Evolutionary conservation across 1,140 invertebrate genomes (phyloP).

Genomic region (Drosophila triauraria): DNA sequence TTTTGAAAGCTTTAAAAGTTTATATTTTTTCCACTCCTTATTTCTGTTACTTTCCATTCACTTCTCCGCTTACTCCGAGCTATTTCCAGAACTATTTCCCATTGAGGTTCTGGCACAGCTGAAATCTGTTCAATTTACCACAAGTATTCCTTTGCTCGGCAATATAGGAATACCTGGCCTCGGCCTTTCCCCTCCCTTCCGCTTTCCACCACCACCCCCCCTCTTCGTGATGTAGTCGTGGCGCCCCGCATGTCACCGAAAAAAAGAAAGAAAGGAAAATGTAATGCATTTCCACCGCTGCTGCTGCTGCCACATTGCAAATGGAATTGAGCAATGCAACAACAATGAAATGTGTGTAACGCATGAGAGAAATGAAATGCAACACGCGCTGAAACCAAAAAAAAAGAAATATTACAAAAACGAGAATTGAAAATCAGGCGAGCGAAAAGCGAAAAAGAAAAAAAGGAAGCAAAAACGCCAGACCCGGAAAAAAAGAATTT

Average conservation of each 20-base stretch:
- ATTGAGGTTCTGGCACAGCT: slow-evolving; percentile 52
- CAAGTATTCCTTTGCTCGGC: slow-evolving; percentile 34
- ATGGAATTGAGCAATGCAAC: slow-evolving; percentile 55
- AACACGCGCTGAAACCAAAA: slow-evolving; percentile 52
- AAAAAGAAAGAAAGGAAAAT: slow-evolving; percentile 49
- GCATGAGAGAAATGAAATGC: slow-evolving; percentile 79
- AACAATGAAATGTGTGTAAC: slow-evolving; percentile 77
- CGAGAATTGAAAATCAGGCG: slow-evolving; percentile 60
- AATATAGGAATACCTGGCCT: slow-evolving; percentile 41
- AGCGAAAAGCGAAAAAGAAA: slow-evolving; percentile 50
- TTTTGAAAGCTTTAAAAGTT: background rate
- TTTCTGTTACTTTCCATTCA: slow-evolving; percentile 18
- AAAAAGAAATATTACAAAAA: slow-evolving; percentile 51
- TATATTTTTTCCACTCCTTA: background rate
- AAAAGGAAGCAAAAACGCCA: slow-evolving; percentile 46
- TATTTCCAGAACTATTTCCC: slow-evolving; percentile 46
- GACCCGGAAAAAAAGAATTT: slow-evolving; percentile 59
- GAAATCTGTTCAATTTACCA: slow-evolving; percentile 67
- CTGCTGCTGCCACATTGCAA: slow-evolving; percentile 42
- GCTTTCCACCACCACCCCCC: slow-evolving; percentile 2
- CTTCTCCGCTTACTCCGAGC: slow-evolving; percentile 17
- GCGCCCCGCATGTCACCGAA: slow-evolving; percentile 71
- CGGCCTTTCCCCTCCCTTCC: background rate
- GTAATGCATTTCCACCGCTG: slow-evolving; percentile 72
- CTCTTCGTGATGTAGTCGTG: slow-evolving; percentile 15